Percentiles rank a stretch among this genome's conserved stretches.
Conservation (phyloP, 2,113 vertebrate genomes). For the Phaethornis superciliosus region DNA sequence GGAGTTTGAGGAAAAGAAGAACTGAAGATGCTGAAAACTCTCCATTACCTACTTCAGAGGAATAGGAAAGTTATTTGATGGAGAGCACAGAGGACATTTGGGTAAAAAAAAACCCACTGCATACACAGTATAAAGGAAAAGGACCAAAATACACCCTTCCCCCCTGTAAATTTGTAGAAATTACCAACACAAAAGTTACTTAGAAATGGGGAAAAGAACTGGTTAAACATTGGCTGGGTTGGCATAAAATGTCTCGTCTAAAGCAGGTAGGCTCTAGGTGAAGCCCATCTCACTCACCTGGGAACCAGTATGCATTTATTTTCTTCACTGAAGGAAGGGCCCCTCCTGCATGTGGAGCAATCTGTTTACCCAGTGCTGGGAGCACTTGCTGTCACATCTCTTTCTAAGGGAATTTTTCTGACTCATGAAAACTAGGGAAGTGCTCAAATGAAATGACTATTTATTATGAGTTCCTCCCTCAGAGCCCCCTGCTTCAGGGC, state of each 20-base stretch:
- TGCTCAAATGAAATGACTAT: background rate
- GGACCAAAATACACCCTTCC: no score
- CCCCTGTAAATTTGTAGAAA: background rate
- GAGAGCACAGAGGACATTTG: background rate
- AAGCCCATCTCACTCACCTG: background rate
- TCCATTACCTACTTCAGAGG: background rate
- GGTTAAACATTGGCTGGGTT: background rate
- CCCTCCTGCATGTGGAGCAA: background rate
- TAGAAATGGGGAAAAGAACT: background rate
- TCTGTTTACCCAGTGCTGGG: background rate
- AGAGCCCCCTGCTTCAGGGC: background rate
- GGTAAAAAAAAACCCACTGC: background rate
- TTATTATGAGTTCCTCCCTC: background rate
- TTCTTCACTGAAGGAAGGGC: background rate
- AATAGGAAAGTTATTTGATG: background rate
- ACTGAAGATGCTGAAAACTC: background rate
- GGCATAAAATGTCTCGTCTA: background rate
- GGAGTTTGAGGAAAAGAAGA: background rate
- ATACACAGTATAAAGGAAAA: background rate
- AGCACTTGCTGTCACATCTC: background rate
- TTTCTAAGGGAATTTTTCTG: slow-evolving; percentile 23
- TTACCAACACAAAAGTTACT: background rate
- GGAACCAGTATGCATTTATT: background rate
- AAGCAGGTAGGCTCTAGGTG: background rate
- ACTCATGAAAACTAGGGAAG: background rate